phyloP scores from a whole-genome alignment of 2,113 vertebrate genomes.

The Sisor rabdophorus region DNA sequence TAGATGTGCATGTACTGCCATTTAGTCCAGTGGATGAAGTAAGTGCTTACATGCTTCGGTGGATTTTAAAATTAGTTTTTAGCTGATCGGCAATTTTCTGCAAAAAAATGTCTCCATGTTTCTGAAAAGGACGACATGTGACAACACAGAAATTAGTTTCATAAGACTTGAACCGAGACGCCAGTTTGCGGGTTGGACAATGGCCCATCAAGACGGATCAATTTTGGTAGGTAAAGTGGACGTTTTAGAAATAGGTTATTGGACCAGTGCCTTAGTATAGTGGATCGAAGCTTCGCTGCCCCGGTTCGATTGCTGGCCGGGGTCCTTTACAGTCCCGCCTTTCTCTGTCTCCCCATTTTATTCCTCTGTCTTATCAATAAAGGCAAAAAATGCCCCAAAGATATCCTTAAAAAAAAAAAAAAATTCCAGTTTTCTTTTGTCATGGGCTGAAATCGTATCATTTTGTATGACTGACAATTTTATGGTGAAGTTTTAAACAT shows the following conservation, averaged over 20 bases:
- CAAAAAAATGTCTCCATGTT: not conserved
- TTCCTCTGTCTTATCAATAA: too few relatives aligned
- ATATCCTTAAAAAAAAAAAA: too few relatives aligned
- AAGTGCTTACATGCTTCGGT: not conserved
- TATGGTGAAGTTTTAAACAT: too few relatives aligned
- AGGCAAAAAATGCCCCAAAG: too few relatives aligned
- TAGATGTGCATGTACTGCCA: constrained; percentile 1
- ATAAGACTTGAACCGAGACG: not conserved
- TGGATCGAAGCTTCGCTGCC: too few relatives aligned
- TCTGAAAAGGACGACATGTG: not conserved
- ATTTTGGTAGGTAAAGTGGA: constrained; percentile 36
- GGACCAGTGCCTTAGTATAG: too few relatives aligned
- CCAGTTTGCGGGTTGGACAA: not conserved
- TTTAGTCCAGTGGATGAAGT: not conserved
- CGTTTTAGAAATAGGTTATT: constrained; percentile 3
- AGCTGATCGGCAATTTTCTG: not conserved
- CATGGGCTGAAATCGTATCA: not conserved
- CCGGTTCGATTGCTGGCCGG: too few relatives aligned
- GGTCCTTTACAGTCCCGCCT: too few relatives aligned
- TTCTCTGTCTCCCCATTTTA: too few relatives aligned
- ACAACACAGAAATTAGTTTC: not conserved
- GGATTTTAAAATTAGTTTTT: not conserved
- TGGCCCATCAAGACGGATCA: not conserved
- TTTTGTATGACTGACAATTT: not conserved
- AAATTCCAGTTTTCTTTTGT: not conserved